phyloP scores from a whole-genome alignment of 1,140 invertebrate species.

The Stegodyphus dumicola region DNA sequence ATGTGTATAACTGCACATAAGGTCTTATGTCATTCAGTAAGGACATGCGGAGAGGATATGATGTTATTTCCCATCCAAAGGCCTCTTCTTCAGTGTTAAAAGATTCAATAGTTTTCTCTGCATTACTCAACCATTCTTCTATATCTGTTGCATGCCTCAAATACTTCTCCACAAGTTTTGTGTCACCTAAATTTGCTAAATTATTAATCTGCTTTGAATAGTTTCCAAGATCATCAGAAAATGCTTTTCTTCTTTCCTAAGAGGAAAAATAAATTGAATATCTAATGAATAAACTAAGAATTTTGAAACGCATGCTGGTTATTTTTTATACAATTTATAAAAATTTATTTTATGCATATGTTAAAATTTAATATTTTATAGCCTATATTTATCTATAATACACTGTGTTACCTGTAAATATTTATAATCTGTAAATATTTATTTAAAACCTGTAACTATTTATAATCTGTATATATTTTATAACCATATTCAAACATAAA shows the following conservation, averaged over 20 bases:
- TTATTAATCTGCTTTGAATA: constrained; percentile 86
- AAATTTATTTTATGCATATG: not conserved
- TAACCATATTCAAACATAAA: too few species aligned
- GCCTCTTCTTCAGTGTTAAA: constrained; percentile 93
- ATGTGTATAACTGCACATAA: constrained; percentile 90
- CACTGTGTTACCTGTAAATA: too few species aligned
- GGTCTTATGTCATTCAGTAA: constrained; percentile 80
- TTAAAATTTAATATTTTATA: not conserved
- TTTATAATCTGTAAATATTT: too few species aligned
- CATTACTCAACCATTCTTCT: constrained; percentile 77
- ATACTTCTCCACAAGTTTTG: constrained; percentile 87
- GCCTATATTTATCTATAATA: too few species aligned
- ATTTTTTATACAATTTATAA: not conserved
- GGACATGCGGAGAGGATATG: constrained; percentile 85
- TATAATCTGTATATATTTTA: too few species aligned
- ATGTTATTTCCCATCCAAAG: constrained; percentile 88
- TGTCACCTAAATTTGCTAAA: constrained; percentile 87
- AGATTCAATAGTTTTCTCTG: constrained; percentile 84
- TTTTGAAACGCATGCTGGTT: too few species aligned
- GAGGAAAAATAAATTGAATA: not conserved
- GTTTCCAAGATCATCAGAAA: constrained; percentile 82
- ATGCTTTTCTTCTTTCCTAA: constrained; percentile 71
- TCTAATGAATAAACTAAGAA: too few species aligned
- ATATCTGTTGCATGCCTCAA: constrained; percentile 81
- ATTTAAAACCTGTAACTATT: too few species aligned